phyloP scores from a whole-genome alignment of 2,888 invertebrate species.

The Flexamia atlantica region DNA sequence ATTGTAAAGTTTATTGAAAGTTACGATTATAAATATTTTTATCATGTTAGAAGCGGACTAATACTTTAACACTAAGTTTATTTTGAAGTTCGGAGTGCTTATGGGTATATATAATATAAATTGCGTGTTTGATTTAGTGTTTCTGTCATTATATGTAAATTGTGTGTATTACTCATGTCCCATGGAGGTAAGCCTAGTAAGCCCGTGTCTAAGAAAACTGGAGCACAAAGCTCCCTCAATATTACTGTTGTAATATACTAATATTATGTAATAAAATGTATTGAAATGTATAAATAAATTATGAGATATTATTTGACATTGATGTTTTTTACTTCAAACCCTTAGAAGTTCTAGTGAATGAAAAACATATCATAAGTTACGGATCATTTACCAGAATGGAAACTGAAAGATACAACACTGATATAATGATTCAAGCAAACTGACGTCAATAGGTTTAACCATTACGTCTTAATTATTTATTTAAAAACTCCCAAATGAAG shows the following conservation, averaged over 20 bases:
- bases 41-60: constrained; percentile 47
- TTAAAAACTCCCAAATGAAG: too few species aligned
- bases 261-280: constrained; percentile 42
- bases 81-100: constrained; percentile 57
- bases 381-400: too few species aligned
- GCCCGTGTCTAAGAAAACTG: not conserved
- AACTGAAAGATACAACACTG: too few species aligned
- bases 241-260: constrained; percentile 41
- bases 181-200: constrained; percentile 25
- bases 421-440: too few species aligned
- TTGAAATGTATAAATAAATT: constrained; percentile 51
- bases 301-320: constrained; percentile 1
- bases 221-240: not conserved
- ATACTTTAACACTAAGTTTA: constrained; percentile 43
- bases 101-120: constrained; percentile 55
- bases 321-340: not conserved
- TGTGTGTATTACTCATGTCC: constrained; percentile 42
- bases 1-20: constrained; percentile 53
- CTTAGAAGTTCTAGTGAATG: too few species aligned
- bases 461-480: too few species aligned
- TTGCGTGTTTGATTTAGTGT: constrained; percentile 53
- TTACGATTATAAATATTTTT: constrained; percentile 24
- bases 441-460: too few species aligned
- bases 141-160: constrained; percentile 27
- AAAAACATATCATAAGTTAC: too few species aligned